Evolutionary conservation across 2,888 invertebrate species (phyloP).

Genomic region (Unio delphinus): DNA sequence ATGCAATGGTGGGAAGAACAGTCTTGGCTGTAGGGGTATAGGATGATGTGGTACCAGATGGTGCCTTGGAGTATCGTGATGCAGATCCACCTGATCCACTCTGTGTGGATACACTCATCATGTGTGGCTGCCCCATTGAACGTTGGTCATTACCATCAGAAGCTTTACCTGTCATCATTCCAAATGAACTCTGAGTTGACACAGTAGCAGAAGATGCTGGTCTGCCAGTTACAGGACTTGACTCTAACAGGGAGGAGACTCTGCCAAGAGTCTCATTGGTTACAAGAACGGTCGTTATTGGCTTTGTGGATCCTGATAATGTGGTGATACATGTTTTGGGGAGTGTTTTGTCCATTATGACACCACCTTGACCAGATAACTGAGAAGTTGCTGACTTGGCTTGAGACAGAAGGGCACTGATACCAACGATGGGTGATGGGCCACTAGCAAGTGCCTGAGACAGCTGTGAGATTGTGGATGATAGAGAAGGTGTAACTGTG

Average conservation of each 20-base stretch:
- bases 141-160: constrained; percentile 11
- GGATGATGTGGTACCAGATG: constrained; percentile 30
- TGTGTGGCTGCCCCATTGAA: constrained; percentile 6
- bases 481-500: background rate
- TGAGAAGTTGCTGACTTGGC: too few relatives aligned
- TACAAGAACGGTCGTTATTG: too few relatives aligned
- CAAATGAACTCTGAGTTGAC: background rate
- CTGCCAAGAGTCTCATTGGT: constrained; percentile 54
- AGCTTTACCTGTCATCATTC: constrained; percentile 6
- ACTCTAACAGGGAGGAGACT: constrained; percentile 57
- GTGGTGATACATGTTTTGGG: too few relatives aligned
- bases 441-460: too few relatives aligned
- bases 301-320: too few relatives aligned
- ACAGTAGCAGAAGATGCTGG: constrained; percentile 8
- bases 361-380: too few relatives aligned
- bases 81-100: constrained; percentile 5
- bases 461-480: constrained; percentile 3
- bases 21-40: constrained; percentile 57
- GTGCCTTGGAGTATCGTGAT: constrained; percentile 18
- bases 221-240: constrained; percentile 45
- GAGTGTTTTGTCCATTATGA: too few relatives aligned
- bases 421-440: too few relatives aligned
- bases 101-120: constrained; percentile 5
- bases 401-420: too few relatives aligned
- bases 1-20: constrained; percentile 52